These are phyloP conservation scores for Cervus canadensis DNA, from an alignment of 2,113 vertebrate genomes.

Conservation along the genomic window DNA sequence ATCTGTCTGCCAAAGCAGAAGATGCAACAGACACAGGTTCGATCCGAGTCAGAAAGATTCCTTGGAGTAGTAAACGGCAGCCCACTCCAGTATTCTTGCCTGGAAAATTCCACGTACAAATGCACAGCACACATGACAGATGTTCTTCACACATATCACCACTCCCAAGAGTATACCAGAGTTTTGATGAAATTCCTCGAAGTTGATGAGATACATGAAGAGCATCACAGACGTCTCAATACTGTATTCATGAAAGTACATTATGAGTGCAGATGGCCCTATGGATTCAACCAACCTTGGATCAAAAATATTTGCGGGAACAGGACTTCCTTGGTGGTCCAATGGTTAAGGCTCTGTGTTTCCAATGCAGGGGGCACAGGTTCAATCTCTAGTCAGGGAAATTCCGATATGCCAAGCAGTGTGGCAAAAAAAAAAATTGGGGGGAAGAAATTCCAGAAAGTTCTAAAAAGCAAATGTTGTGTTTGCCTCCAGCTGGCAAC, in stretches of 20 bases:
- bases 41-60: background rate
- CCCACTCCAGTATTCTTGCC: background rate
- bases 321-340: background rate
- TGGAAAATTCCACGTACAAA: background rate
- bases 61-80: background rate
- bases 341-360: background rate
- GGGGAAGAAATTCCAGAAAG: background rate
- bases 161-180: background rate
- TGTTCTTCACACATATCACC: background rate
- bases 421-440: background rate
- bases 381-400: background rate
- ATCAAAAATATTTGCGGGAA: background rate
- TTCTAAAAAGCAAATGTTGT: background rate
- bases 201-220: background rate
- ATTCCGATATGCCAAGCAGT: background rate
- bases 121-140: background rate
- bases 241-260: background rate
- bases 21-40: background rate
- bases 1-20: background rate
- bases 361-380: background rate
- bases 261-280: background rate
- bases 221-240: background rate
- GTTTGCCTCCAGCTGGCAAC: background rate
- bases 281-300: background rate
- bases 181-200: constrained; percentile 27